Base-by-base conservation (phyloP, 2,797 vertebrate species). In the Hyperoplus lanceolatus region DNA sequence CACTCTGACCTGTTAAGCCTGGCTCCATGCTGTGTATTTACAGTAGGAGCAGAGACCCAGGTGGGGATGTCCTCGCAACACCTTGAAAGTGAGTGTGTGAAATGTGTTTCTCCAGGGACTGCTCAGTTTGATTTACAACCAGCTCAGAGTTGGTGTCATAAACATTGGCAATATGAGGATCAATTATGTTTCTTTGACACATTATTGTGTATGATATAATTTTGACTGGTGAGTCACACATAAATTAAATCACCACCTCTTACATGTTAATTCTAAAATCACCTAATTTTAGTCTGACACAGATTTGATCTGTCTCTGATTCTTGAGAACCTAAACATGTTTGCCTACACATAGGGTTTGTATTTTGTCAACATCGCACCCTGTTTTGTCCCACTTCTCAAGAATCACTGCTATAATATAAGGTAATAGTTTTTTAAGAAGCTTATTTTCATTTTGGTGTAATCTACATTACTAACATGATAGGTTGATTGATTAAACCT, bases 51-150 rank as follows among this genome's bases (percentile, higher is more conserved):
- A 59, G 43, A 67, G 15, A 68, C 46, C 41, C 53, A 14, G 15
- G 61, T 49, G 3, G n/a, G 60, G 63, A 14, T 62, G 64, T 76
- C 70, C 72, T 63, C 55, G 12, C 57, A 75, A 70, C 62, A 86
- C 55, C 60, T 65, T 61, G 70, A 71, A 76, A 79, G 64, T 56
- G 42, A 65, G 68, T 8, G 8, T 21, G 49, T 15, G 16, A 39
- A 53, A 72, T 29, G 71, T 48, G 76, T 81, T 78, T 80, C 86
- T 48, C 75, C 59, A 75, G 57, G 60, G 45, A 81, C 72, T 80
- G 87, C 53, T 81, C 54, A 50, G 51, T 58, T 62, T 89, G 79
- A 88, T 83, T 75, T 70, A 87, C 77, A 73, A 66, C 39, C 38
- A 1, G 1, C 38, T 73, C 51, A 72, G 16, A 58, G 29, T 13